Percentiles rank a stretch among this genome's conserved stretches.
Evolutionary conservation across 2,797 vertebrate species (phyloP).

Genomic region (Emydoidea blandingii): DNA sequence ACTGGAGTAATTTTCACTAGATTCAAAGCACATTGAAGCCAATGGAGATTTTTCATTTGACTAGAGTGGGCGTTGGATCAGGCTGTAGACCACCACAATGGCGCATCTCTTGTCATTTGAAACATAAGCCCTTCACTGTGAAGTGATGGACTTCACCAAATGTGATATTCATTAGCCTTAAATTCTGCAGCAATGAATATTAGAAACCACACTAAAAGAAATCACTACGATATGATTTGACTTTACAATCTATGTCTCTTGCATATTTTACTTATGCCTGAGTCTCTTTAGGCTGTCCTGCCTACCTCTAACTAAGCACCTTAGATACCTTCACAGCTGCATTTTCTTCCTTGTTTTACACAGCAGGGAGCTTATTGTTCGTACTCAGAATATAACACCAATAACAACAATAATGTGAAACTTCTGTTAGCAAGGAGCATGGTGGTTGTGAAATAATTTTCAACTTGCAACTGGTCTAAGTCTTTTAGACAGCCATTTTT

Average conservation of each 20-base stretch:
- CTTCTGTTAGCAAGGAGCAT: not conserved
- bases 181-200: not conserved
- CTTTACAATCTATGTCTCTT: not conserved
- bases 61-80: not conserved
- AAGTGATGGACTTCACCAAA: not conserved
- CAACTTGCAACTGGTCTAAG: not conserved
- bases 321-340: not conserved
- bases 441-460: not conserved
- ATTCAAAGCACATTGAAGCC: not conserved
- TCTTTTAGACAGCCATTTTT: not conserved
- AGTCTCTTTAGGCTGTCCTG: not conserved
- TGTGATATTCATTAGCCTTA: not conserved
- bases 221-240: not conserved
- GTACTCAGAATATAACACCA: not conserved
- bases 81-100: not conserved
- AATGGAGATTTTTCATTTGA: accelerated
- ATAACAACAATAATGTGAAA: not conserved
- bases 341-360: not conserved
- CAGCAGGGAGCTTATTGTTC: not conserved
- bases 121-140: accelerated
- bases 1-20: not conserved
- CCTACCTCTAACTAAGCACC: not conserved
- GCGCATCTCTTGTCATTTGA: accelerated
- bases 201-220: not conserved
- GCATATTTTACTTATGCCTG: not conserved